Evolutionary conservation across 1,140 invertebrate species (phyloP).

Genomic region (Cotesia glomerata): DNA sequence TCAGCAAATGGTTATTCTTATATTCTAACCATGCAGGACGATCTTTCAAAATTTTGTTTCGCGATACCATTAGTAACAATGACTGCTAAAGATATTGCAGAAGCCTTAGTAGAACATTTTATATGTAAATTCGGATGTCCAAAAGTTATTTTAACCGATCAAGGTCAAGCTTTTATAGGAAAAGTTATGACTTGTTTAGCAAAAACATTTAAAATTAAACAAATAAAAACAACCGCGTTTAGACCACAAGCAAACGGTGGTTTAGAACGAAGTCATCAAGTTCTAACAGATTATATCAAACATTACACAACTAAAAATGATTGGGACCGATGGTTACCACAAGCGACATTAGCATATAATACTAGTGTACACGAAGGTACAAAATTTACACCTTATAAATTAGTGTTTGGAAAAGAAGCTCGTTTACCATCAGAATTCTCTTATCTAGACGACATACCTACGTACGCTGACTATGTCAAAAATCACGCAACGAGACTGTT

Average conservation of each 20-base stretch:
- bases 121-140: slow-evolving; percentile 41
- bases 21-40: slow-evolving; percentile 38
- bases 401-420: slow-evolving; percentile 19
- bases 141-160: slow-evolving; percentile 40
- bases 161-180: slow-evolving; percentile 39
- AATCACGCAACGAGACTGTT: background rate
- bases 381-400: slow-evolving; percentile 9
- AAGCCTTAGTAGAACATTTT: slow-evolving; percentile 33
- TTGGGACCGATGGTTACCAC: slow-evolving; percentile 49
- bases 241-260: slow-evolving; percentile 41
- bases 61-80: slow-evolving; percentile 33
- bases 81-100: slow-evolving; percentile 34
- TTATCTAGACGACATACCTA: background rate
- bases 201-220: slow-evolving; percentile 38
- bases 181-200: slow-evolving; percentile 34
- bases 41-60: slow-evolving; percentile 42
- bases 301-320: slow-evolving; percentile 38
- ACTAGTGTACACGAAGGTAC: slow-evolving; percentile 22
- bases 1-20: slow-evolving; percentile 28
- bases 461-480: slow-evolving; percentile 13
- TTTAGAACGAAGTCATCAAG: slow-evolving; percentile 38
- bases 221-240: slow-evolving; percentile 35
- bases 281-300: slow-evolving; percentile 39
- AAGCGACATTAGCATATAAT: slow-evolving; percentile 39
- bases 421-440: background rate